Evolutionary conservation across 2,113 vertebrate species (phyloP), one percentile per base, ranked within the genome.

Genomic region (Epinephelus fuscoguttatus): DNA sequence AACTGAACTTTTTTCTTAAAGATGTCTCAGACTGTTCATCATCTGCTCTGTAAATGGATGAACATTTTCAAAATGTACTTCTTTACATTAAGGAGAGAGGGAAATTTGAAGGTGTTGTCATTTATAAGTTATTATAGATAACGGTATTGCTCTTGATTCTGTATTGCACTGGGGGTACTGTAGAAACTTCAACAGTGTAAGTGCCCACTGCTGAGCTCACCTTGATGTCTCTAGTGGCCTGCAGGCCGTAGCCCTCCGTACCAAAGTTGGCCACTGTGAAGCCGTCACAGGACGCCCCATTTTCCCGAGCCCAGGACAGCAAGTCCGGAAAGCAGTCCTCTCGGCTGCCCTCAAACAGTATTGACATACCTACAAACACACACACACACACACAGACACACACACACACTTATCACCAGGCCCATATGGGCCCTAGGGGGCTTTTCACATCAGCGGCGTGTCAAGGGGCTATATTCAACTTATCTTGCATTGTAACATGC

Each of bases 161-260:
- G 23, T 4, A 27, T 19, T 50, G 6, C 42, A 50, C 71, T 14
- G 27, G 25, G 42, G 21, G 19, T 2, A 37, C 37, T 33, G 40
- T n/a, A 13, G 0, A 30, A 27, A 4, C 10, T 40, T 11, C 0
- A 62, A 30, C 18, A 40, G 2, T 6, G 23, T 1, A 60, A 47
- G 37, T 30, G 18, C 33, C 23, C 33, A 18, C 13, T 23, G 6
- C 4, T 25, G 37, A 14, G 56, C 73, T 75, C 64, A 94, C 98
- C 97, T 99, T 99, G 92, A 99, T 98, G 67, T 99, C 97, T 92
- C 94, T 96, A 64, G 96, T 97, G 82, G 98, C 97, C 89, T 94
- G 96, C 91, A 99, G 95, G 68, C 98, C 98, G 30, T 96, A 99
- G 78, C 98, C 98, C 80, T 99, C 98, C 10, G 95, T 94, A 82